Evolutionary conservation across 2,888 invertebrate genomes (phyloP), one percentile per base, ranked within the genome.

Genomic region (Thyatira batis): DNA sequence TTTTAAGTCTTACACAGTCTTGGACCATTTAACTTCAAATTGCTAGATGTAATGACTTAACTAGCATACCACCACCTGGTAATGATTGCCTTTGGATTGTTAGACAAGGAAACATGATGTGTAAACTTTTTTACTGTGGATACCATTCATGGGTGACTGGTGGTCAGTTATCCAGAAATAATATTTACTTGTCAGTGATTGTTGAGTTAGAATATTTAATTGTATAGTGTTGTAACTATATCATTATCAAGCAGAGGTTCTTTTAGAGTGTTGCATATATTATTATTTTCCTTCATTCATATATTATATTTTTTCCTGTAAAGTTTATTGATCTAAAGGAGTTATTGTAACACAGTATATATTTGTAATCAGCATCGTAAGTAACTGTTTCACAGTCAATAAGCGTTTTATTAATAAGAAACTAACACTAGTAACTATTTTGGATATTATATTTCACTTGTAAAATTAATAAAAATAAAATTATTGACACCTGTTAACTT

Each of bases 141-240:
- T n/a, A 13, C 13, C 55, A 61, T 72, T 74, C 67, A 72, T 69
- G 79, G 77, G 65, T 74, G 70, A 76, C 71, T 71, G 67, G 61
- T 62, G 51, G 59, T 55, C 63, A 67, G 61, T 66, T 65, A 67
- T 63, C 61, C 61, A 58, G 74, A 69, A 60, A 63, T 59, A 63
- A 60, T 69, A 62, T 78, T 73, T 62, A 76, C 73, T 78, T 70
- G 64, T 65, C 68, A 73, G 71, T 65, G 67, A 61, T 66, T 73
- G 71, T 73, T 75, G 57, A 55, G 60, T 55, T 45, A 45, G 9
- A 30, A 2, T 11, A 30, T 11, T 11, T 13, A 33, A 39, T 39
- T 39, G n/a, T 39, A 39, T 17, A 39, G 39, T 17, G 39, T 8
- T 39, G 8, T 1, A 17, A 39, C 39, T 39, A 8, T 17, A 17